Conservation (phyloP, 2,888 invertebrate species). For the Nasonia oneida region DNA sequence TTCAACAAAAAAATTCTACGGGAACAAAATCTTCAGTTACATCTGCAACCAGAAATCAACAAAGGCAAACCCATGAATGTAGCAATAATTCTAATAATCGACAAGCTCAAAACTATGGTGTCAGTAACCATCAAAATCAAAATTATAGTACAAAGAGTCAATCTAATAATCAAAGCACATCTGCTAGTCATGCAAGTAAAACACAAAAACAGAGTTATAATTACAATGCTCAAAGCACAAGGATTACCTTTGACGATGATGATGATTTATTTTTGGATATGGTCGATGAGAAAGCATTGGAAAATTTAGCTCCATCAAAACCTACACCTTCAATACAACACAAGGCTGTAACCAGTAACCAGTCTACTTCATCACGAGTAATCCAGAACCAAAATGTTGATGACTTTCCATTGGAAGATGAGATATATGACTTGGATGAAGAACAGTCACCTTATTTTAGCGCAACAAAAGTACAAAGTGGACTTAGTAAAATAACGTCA, state of each 20-base stretch:
- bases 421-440: conserved; percentile 51
- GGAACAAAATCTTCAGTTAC: conserved; percentile 16
- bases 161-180: neutral
- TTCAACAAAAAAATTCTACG: conserved; percentile 48
- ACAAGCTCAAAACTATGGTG: conserved; percentile 7
- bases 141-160: conserved; percentile 27
- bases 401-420: conserved; percentile 57
- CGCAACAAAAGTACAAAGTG: conserved; percentile 24
- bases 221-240: conserved; percentile 12
- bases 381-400: conserved; percentile 1
- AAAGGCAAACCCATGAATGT: neutral
- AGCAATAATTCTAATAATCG: conserved; percentile 14
- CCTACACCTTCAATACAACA: neutral
- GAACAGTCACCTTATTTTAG: conserved; percentile 10
- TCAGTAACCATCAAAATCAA: conserved; percentile 16
- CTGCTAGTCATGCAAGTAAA: neutral
- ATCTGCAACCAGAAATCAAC: neutral
- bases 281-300: conserved; percentile 70
- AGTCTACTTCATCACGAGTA: conserved; percentile 22
- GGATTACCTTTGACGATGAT: conserved; percentile 61
- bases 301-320: conserved; percentile 41
- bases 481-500: neutral
- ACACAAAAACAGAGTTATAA: conserved; percentile 17
- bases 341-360: conserved; percentile 12
- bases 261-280: conserved; percentile 73